Conservation (phyloP, 2,888 invertebrate genomes). For the Cephus pygmeus region DNA sequence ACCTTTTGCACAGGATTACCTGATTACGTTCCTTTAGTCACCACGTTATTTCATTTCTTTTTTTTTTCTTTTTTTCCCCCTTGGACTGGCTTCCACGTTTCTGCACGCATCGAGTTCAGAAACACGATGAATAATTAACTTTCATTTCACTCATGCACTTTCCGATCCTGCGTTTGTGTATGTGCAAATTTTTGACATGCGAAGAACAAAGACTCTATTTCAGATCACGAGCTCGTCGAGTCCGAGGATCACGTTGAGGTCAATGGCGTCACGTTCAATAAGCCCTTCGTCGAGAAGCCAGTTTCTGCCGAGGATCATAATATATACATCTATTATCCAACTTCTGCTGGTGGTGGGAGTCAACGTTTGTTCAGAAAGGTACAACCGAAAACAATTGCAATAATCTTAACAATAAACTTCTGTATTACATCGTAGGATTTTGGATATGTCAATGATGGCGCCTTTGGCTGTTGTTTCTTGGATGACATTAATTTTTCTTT, state of each 20-base stretch:
- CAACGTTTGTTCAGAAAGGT: slow-evolving; percentile 98
- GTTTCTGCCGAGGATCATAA: slow-evolving; percentile 99
- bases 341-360: slow-evolving; percentile 97
- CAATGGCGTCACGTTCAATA: slow-evolving; percentile 93
- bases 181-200: slow-evolving; percentile 47
- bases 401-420: not conserved
- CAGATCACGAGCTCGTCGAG: slow-evolving; percentile 92
- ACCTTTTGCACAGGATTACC: slow-evolving; percentile 6
- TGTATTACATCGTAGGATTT: not conserved
- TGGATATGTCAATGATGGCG: not conserved
- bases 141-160: not conserved
- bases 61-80: not conserved
- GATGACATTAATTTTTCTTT: slow-evolving; percentile 11
- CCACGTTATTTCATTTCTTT: not conserved
- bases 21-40: slow-evolving; percentile 2
- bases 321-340: slow-evolving; percentile 99
- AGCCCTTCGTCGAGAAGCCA: slow-evolving; percentile 99
- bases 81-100: not conserved
- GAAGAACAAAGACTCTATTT: slow-evolving; percentile 51
- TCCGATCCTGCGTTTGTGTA: slow-evolving; percentile 20
- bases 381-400: slow-evolving; percentile 27
- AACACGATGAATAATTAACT: slow-evolving; percentile 8
- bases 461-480: not conserved
- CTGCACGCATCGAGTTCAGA: not conserved
- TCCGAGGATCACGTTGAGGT: slow-evolving; percentile 98